Evolutionary conservation across 2,888 invertebrate species (phyloP).

Genomic region (Ctenicera cuprea): DNA sequence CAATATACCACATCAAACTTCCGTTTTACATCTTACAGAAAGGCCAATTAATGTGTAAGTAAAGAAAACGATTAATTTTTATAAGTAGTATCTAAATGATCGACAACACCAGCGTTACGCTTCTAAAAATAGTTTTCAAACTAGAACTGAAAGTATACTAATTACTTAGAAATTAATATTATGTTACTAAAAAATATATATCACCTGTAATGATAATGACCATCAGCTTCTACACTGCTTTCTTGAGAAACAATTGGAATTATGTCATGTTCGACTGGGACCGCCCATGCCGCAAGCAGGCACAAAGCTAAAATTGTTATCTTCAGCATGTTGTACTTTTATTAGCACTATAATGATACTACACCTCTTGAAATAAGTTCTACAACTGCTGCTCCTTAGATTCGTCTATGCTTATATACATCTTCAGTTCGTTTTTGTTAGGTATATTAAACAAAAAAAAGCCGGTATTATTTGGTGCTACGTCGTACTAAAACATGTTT

Average conservation of each 20-base stretch:
- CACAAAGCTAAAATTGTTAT: slow-evolving; percentile 54
- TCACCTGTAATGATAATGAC: slow-evolving; percentile 75
- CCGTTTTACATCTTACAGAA: too few species aligned
- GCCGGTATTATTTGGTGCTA: slow-evolving; percentile 37
- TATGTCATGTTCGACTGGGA: slow-evolving; percentile 39
- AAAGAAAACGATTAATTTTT: too few species aligned
- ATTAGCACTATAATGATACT: slow-evolving; percentile 50
- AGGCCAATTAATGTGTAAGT: too few species aligned
- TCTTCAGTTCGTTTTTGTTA: slow-evolving; percentile 38
- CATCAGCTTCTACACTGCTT: slow-evolving; percentile 74
- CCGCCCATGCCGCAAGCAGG: slow-evolving; percentile 38
- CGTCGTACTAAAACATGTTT: slow-evolving; percentile 38
- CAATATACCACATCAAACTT: too few species aligned
- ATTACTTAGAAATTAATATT: too few species aligned
- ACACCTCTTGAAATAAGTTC: slow-evolving; percentile 3
- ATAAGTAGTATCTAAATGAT: too few species aligned
- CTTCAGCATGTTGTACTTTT: slow-evolving; percentile 73
- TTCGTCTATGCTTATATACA: slow-evolving; percentile 34
- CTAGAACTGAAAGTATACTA: too few species aligned
- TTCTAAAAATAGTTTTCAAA: too few species aligned
- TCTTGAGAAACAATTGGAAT: slow-evolving; percentile 75
- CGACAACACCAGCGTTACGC: too few species aligned
- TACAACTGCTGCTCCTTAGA: slow-evolving; percentile 19
- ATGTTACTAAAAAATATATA: not conserved
- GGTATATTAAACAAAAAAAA: slow-evolving; percentile 41